Percentiles rank a stretch among this genome's conserved stretches.
Conservation (phyloP, 2,797 vertebrate species). For the Bradypodion ventrale region DNA sequence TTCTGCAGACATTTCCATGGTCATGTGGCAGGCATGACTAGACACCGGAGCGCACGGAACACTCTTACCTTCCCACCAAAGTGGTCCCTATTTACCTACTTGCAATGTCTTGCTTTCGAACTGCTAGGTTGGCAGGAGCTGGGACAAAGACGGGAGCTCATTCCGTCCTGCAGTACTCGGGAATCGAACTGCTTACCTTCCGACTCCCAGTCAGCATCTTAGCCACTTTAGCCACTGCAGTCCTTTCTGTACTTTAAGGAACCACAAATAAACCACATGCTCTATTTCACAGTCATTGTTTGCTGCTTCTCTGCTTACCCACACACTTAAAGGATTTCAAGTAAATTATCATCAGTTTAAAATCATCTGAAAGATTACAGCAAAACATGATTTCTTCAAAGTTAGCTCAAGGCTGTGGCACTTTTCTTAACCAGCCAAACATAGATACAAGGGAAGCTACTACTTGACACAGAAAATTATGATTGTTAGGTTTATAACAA, state of each 20-base stretch:
- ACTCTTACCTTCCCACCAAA: too few species aligned
- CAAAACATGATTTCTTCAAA: not conserved
- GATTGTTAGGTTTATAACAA: not conserved
- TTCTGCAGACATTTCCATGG: too few species aligned
- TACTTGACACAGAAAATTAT: not conserved
- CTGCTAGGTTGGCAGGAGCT: too few species aligned
- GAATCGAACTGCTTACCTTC: too few species aligned
- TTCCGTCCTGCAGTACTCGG: too few species aligned
- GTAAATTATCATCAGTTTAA: not conserved
- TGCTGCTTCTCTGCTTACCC: not conserved
- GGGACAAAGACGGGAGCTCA: too few species aligned
- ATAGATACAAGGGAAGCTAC: not conserved
- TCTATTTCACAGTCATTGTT: not conserved
- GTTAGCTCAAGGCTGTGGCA: not conserved
- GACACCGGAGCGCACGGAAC: too few species aligned
- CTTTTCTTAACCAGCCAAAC: not conserved
- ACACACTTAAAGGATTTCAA: not conserved
- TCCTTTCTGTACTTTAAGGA: not conserved
- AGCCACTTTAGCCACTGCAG: too few species aligned
- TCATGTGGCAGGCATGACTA: too few species aligned
- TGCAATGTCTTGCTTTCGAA: too few species aligned
- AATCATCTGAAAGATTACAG: not conserved
- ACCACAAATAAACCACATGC: not conserved
- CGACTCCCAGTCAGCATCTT: too few species aligned
- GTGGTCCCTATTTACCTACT: too few species aligned